Percentiles rank a stretch among this genome's conserved stretches.
Evolutionary conservation across 2,888 invertebrate species (phyloP).

Genomic region (Rambutsinella grinnellia): DNA sequence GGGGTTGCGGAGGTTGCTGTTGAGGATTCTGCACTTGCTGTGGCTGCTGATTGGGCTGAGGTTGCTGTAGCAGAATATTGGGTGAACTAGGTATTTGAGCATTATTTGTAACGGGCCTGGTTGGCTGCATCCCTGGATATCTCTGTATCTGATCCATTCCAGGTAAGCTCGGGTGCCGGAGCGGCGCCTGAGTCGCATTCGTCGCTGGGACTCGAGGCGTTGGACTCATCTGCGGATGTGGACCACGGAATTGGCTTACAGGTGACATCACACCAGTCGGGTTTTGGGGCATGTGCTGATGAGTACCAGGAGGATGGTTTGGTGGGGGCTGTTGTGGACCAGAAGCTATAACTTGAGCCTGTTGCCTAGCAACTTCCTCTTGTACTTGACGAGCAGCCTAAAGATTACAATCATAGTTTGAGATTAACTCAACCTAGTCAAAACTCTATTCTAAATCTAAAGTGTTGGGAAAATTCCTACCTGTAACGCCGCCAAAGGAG

Average conservation of each 20-base stretch:
- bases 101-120: slow-evolving; percentile 66
- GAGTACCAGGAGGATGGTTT: slow-evolving; percentile 69
- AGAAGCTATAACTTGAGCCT: slow-evolving; percentile 81
- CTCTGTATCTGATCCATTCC: slow-evolving; percentile 71
- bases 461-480: slow-evolving; percentile 49
- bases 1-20: slow-evolving; percentile 43
- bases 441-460: too few relatives aligned
- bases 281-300: slow-evolving; percentile 72
- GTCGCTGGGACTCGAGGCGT: slow-evolving; percentile 53
- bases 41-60: slow-evolving; percentile 44
- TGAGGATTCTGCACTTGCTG: slow-evolving; percentile 50
- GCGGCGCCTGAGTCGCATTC: slow-evolving; percentile 46
- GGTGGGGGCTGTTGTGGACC: slow-evolving; percentile 65
- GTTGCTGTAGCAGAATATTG: slow-evolving; percentile 58
- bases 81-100: slow-evolving; percentile 43
- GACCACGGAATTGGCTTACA: slow-evolving; percentile 62
- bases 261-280: slow-evolving; percentile 67
- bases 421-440: too few relatives aligned
- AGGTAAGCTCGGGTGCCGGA: slow-evolving; percentile 64
- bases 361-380: slow-evolving; percentile 91
- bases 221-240: slow-evolving; percentile 64
- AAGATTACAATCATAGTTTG: too few relatives aligned
- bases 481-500: slow-evolving; percentile 66
- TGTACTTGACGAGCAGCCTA: slow-evolving; percentile 75
- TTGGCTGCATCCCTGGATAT: slow-evolving; percentile 69